Evolutionary conservation across 2,888 invertebrate genomes (phyloP).

Genomic region (Nysson spinosus): DNA sequence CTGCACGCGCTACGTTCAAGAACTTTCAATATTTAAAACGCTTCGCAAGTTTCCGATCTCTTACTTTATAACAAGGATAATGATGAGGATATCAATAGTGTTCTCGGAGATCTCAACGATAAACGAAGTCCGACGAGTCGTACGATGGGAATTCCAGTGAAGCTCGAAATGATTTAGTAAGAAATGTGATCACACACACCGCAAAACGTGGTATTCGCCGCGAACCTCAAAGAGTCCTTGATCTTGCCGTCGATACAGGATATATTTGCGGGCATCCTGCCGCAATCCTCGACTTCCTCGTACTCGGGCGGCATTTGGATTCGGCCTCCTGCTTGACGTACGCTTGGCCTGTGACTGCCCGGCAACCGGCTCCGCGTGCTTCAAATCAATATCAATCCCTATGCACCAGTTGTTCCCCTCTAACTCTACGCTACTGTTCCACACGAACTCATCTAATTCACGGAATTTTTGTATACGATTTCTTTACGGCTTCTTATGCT

Average conservation of each 20-base stretch:
- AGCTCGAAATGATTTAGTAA: no score
- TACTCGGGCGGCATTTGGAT: constrained; percentile 48
- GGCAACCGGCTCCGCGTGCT: constrained; percentile 50
- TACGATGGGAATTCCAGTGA: no score
- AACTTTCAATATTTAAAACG: no score
- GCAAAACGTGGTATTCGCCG: constrained; percentile 27
- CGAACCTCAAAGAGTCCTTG: constrained; percentile 43
- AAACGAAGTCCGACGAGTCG: no score
- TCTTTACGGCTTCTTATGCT: no score
- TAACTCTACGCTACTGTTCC: constrained; percentile 19
- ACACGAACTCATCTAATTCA: background rate
- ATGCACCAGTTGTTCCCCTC: constrained; percentile 50
- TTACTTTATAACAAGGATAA: no score
- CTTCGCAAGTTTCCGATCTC: no score
- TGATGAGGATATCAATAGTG: no score
- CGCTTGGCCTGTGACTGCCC: constrained; percentile 51
- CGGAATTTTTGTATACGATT: background rate
- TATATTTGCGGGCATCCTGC: constrained; percentile 40
- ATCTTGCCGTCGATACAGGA: constrained; percentile 44
- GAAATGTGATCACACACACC: constrained; percentile 50
- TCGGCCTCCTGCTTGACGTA: constrained; percentile 34
- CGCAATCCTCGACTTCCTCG: constrained; percentile 38
- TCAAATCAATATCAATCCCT: constrained; percentile 70
- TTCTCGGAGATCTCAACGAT: no score
- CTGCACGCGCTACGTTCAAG: no score